Evolutionary conservation across 2,888 invertebrate genomes (phyloP).

Genomic region (Heliconius erato): DNA sequence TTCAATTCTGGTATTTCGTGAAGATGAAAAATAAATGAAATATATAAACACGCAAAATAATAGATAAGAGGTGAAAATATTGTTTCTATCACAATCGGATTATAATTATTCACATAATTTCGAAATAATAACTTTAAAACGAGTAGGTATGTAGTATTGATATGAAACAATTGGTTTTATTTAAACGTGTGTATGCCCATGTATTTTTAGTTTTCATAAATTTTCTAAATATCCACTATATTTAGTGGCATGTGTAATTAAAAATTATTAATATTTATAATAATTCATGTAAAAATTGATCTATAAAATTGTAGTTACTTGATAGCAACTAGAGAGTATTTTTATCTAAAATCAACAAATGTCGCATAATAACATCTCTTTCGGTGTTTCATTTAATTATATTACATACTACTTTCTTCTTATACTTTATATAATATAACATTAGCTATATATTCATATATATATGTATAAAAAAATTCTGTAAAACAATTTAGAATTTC

Average conservation of each 20-base stretch:
- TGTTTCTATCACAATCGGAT: background rate
- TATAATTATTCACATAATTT: background rate
- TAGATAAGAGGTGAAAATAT: background rate
- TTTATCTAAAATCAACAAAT: background rate
- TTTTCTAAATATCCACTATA: background rate
- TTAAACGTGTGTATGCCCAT: background rate
- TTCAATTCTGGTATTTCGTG: background rate
- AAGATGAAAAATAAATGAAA: background rate
- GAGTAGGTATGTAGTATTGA: background rate
- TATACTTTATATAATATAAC: background rate
- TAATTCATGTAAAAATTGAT: background rate
- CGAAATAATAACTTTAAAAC: background rate
- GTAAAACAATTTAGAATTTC: conserved; percentile 11
- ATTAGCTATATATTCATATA: background rate
- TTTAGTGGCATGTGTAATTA: background rate
- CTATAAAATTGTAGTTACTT: background rate
- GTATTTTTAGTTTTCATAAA: too few species aligned
- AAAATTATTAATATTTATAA: background rate
- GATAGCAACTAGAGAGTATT: too few species aligned
- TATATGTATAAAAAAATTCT: conserved; percentile 1
- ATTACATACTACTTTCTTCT: background rate
- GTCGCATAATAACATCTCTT: background rate
- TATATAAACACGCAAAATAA: background rate
- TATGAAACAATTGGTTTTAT: background rate
- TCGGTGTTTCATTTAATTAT: background rate